phyloP scores from a whole-genome alignment of 2,888 invertebrate species.

The Oeneis ivallda region DNA sequence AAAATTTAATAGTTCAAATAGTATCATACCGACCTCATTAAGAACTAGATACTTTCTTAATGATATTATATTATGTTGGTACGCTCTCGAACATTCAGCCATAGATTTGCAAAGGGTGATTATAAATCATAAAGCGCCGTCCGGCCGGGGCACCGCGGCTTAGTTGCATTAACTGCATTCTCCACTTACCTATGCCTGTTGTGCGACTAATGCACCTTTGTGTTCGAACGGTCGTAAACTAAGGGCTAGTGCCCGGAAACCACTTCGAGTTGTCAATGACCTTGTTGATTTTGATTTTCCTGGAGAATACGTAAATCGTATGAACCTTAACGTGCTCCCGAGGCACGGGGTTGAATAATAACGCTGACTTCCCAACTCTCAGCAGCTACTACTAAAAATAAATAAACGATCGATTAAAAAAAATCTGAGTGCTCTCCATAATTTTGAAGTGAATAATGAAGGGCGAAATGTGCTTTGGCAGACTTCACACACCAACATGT shows the following conservation, averaged over 20 bases:
- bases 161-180: slow-evolving; percentile 44
- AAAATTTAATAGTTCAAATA: no score
- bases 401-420: no score
- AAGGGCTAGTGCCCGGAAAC: slow-evolving; percentile 44
- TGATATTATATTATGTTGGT: background rate
- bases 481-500: no score
- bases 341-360: no score
- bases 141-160: slow-evolving; percentile 46
- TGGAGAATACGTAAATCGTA: background rate
- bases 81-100: slow-evolving; percentile 50
- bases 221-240: slow-evolving; percentile 48
- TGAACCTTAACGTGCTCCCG: no score
- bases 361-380: no score
- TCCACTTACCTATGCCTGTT: slow-evolving; percentile 62
- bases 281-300: slow-evolving; percentile 3
- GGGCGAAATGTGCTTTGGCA: no score
- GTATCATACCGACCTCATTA: background rate
- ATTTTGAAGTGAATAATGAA: no score
- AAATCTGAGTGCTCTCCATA: no score
- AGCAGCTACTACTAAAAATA: no score
- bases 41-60: background rate
- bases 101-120: slow-evolving; percentile 70
- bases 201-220: slow-evolving; percentile 69
- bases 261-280: slow-evolving; percentile 39
- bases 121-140: slow-evolving; percentile 68